Percentiles rank a stretch among this genome's conserved stretches.
Evolutionary conservation across 2,113 vertebrate genomes (phyloP).

Genomic region (Chlamydotis undulata): DNA sequence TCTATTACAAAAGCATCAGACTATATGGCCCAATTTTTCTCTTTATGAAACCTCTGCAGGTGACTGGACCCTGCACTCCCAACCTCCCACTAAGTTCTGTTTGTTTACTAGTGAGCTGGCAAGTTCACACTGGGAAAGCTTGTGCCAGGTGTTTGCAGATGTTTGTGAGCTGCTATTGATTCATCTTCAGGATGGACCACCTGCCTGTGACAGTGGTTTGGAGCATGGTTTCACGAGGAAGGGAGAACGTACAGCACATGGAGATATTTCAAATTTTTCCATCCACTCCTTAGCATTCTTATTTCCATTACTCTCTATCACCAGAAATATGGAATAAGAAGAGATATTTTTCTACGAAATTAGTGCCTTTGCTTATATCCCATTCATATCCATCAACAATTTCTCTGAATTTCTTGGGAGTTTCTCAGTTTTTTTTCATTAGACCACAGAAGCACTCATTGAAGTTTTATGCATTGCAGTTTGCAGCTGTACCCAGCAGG

Average conservation of each 20-base stretch:
- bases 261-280: neutral
- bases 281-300: neutral
- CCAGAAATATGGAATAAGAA: neutral
- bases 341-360: neutral
- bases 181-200: conserved; percentile 23
- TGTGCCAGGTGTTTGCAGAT: conserved; percentile 18
- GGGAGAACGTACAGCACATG: neutral
- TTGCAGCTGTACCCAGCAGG: neutral
- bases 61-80: neutral
- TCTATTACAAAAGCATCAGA: neutral
- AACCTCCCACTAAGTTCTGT: neutral
- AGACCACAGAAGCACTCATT: neutral
- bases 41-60: neutral
- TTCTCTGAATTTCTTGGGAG: neutral
- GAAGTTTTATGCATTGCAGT: neutral
- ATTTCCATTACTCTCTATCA: neutral
- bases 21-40: neutral
- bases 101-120: neutral
- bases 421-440: neutral
- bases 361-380: neutral
- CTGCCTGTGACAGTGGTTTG: neutral
- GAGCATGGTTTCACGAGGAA: neutral
- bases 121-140: neutral
- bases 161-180: neutral
- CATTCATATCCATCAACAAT: neutral